Conservation (phyloP, 2,797 vertebrate genomes). For the Coregonus ussuriensis region DNA sequence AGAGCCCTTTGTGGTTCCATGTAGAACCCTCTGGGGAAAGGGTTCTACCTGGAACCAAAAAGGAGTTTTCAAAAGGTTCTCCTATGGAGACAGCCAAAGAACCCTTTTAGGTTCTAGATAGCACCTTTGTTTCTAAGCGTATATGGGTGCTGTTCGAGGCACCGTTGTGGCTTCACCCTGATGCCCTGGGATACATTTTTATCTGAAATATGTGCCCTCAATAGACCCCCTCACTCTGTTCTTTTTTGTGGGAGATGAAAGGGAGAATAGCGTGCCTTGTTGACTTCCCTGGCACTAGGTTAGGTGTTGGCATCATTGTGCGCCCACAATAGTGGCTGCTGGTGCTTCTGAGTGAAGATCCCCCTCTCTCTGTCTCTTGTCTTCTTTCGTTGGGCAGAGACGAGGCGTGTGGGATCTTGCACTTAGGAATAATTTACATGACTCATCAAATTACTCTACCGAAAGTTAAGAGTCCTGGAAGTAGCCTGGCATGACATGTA, state of each 20-base stretch:
- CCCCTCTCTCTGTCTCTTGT: constrained; percentile 22
- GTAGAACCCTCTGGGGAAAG: no score
- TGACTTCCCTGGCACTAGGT: constrained; percentile 25
- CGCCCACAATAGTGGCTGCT: constrained; percentile 31
- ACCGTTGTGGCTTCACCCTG: constrained; percentile 37
- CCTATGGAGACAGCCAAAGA: no score
- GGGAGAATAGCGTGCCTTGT: constrained; percentile 1
- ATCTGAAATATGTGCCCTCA: constrained; percentile 60
- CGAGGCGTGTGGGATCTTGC: no score
- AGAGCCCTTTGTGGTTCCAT: no score
- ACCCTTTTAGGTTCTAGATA: no score
- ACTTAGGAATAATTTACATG: background rate
- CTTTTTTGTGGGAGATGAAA: constrained; percentile 47
- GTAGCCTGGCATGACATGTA: no score
- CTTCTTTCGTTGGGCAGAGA: background rate
- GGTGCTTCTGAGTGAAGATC: constrained; percentile 29
- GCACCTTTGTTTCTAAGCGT: constrained; percentile 16
- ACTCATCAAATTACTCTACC: no score
- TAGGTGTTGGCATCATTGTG: constrained; percentile 29
- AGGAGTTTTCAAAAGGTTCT: no score
- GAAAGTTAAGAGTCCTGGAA: no score
- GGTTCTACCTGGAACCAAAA: no score
- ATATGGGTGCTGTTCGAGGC: constrained; percentile 17
- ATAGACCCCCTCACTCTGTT: constrained; percentile 52
- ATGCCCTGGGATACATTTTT: constrained; percentile 56